Evolutionary conservation across 2,113 vertebrate species (phyloP), one percentile per base, ranked within the genome.

Genomic region (Cathartes aura): DNA sequence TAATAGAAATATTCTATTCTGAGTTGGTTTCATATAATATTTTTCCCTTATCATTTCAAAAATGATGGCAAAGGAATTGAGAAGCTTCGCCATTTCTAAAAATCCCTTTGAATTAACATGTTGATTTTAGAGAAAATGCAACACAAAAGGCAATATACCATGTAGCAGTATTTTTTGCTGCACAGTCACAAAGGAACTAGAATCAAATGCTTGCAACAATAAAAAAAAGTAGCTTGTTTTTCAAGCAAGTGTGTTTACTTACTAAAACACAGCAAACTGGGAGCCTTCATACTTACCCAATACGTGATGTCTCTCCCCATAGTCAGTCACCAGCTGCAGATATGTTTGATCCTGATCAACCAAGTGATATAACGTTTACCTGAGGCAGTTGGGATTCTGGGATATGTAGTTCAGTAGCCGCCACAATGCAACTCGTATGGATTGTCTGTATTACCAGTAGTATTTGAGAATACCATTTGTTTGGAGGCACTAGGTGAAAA

Each of bases 361-460:
- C 15, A 52, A 70, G 9, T 13, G 45, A 45, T 24, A 12, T 7
- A 53, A 30, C 9, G 22, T 30, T 73, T 45, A 43, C 32, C 27
- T 2, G 8, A 52, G 14, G n/a, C 30, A 67, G 26, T 12, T 48
- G 21, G 60, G 20, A 29, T 68, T 62, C 50, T 67, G 59, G 20
- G 50, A 45, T 70, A 43, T 12, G 48, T 6, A 67, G 11, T 42
- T 59, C 38, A 67, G 63, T 45, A 81, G 3, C 3, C 5, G 32
- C 8, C 3, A 3, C 15, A 58, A 9, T 21, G 14, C 47, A 50
- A 42, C 4, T 15, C 2, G 1, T 2, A 23, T 52, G 20, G 36
- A 11, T 36, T 68, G n/a, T 22, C 29, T 62, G 5, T 56, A 42
- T 42, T 47, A 52, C 29, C 12, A 11, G 6, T 7, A 48, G 14